phyloP scores from a whole-genome alignment of 1,140 invertebrate species.

The Macrobrachium nipponense region DNA sequence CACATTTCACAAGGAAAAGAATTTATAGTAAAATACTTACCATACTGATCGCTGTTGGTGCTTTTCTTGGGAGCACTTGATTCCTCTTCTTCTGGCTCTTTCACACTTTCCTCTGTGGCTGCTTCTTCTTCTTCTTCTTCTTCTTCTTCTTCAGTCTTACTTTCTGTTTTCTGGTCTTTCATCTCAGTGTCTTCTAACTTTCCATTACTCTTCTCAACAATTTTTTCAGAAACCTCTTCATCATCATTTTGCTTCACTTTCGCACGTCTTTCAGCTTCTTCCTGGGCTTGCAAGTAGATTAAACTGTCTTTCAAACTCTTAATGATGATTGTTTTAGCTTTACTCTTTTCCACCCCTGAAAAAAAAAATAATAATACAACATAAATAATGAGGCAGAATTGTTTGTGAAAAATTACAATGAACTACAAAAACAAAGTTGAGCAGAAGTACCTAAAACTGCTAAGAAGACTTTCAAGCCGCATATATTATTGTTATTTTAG shows the following conservation, averaged over 20 bases:
- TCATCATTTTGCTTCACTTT: constrained; percentile 9
- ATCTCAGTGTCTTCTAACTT: neutral
- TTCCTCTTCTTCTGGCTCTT: neutral
- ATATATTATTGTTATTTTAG: too few species aligned
- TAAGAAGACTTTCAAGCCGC: too few species aligned
- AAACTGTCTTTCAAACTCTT: constrained; percentile 55
- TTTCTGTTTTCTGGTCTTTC: neutral
- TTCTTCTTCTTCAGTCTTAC: neutral
- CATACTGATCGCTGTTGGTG: too few species aligned
- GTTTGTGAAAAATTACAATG: neutral
- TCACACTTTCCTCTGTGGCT: constrained; percentile 1
- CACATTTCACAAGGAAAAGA: too few species aligned
- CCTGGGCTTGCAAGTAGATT: constrained; percentile 48
- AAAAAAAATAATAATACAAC: neutral
- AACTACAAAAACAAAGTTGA: neutral
- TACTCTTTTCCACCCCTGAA: constrained; percentile 40
- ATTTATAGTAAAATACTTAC: too few species aligned
- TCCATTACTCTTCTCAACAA: neutral
- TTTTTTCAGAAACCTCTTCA: neutral
- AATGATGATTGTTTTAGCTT: constrained; percentile 52
- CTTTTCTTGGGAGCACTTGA: neutral
- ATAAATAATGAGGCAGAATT: neutral
- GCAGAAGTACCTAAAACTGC: too few species aligned
- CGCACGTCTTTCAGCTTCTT: constrained; percentile 43
- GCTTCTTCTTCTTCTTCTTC: neutral